phyloP scores from a whole-genome alignment of 2,888 invertebrate species.

The Melinaea marsaeus region DNA sequence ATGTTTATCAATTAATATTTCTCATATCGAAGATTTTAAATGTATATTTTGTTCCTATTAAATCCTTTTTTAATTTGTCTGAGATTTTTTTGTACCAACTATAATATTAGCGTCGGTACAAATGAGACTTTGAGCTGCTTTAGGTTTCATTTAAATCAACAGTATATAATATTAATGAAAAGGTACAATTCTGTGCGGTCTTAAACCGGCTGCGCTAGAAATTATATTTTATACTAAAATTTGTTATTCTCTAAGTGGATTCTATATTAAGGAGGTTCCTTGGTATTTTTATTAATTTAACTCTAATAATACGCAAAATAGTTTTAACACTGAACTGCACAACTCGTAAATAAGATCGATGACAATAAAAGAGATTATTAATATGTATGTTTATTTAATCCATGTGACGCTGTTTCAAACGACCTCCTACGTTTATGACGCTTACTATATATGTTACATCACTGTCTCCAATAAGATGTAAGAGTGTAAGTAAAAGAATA shows the following conservation, averaged over 20 bases:
- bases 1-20: too few relatives aligned
- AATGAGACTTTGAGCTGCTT: not conserved
- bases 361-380: not conserved
- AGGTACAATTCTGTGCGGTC: not conserved
- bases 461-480: not conserved
- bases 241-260: not conserved
- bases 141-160: not conserved
- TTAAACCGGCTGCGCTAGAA: not conserved
- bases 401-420: slow-evolving; percentile 2
- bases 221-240: not conserved
- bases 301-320: not conserved
- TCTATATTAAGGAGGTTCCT: not conserved
- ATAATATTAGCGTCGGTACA: too few relatives aligned
- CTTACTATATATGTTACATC: not conserved
- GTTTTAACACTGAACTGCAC: not conserved
- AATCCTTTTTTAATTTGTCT: too few relatives aligned
- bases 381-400: not conserved
- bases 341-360: not conserved
- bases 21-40: too few relatives aligned
- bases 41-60: too few relatives aligned
- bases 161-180: not conserved
- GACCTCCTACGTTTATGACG: not conserved
- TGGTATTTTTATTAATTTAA: not conserved
- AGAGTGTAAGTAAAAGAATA: not conserved
- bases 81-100: too few relatives aligned